Conservation (phyloP, 2,797 vertebrate species). For the Vireo griseus region DNA sequence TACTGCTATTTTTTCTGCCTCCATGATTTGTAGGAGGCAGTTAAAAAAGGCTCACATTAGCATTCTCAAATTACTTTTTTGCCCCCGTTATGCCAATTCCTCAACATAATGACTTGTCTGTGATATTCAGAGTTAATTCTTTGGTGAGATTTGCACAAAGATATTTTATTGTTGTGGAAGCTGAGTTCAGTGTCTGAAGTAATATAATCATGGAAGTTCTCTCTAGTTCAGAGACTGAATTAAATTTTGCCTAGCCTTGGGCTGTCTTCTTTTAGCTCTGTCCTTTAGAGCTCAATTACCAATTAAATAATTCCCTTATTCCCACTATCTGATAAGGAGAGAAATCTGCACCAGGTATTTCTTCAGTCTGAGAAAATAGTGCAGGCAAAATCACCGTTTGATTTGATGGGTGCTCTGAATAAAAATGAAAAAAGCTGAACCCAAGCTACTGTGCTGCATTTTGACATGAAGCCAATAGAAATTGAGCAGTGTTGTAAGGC, state of each 20-base stretch:
- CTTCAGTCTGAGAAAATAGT: background rate
- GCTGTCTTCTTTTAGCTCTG: background rate
- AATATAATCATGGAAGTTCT: background rate
- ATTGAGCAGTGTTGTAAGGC: background rate
- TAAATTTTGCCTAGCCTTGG: background rate
- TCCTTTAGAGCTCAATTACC: background rate
- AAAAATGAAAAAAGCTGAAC: background rate
- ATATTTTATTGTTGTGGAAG: background rate
- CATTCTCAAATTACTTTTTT: background rate
- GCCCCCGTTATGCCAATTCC: background rate
- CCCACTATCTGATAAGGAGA: background rate
- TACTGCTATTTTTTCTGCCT: background rate
- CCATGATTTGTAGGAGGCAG: background rate
- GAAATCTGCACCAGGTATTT: background rate
- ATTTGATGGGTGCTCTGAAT: background rate
- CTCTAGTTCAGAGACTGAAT: background rate
- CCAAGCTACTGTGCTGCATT: background rate
- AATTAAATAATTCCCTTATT: background rate
- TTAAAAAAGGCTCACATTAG: background rate
- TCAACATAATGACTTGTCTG: background rate
- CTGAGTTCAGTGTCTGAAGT: background rate
- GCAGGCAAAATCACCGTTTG: background rate
- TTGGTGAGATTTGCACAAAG: background rate
- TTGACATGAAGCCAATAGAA: background rate
- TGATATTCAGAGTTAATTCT: background rate